These are phyloP conservation scores for Eupelmus urozonus DNA, from an alignment of 2,888 invertebrate genomes.

Conservation along the genomic window DNA sequence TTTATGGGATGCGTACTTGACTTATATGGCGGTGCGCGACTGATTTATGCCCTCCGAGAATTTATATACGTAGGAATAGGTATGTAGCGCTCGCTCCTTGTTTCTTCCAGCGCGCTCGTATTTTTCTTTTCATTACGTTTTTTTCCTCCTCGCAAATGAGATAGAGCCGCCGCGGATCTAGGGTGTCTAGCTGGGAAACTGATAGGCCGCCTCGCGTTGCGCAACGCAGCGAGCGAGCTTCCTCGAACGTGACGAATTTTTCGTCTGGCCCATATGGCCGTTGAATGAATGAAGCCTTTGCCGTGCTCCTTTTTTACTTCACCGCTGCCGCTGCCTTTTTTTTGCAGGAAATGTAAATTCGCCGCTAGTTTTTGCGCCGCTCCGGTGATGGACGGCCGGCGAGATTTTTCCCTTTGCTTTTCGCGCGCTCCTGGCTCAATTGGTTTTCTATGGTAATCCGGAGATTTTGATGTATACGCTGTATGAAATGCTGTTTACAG, in stretches of 20 bases:
- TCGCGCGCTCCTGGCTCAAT: not conserved
- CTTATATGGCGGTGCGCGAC: conserved; percentile 40
- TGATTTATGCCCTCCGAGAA: conserved; percentile 52
- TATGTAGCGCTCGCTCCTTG: not conserved
- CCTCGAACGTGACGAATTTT: conserved; percentile 43
- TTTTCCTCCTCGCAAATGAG: not conserved
- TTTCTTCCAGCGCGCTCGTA: not conserved
- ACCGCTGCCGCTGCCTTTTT: not conserved
- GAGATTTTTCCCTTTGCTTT: not conserved
- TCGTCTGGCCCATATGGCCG: not conserved
- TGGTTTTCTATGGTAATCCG: not conserved
- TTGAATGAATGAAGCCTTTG: conserved; percentile 2
- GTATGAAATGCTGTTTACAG: too few relatives aligned
- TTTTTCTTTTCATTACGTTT: not conserved
- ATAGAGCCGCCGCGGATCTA: not conserved
- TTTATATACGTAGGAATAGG: conserved; percentile 3
- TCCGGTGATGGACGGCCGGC: not conserved
- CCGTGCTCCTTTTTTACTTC: not conserved
- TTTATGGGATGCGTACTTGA: conserved; percentile 54
- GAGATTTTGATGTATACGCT: not conserved
- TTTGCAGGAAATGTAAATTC: conserved; percentile 18
- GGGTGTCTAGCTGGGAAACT: conserved; percentile 44
- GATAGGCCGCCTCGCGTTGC: not conserved
- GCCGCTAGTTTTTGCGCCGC: not conserved
- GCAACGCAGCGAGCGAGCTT: not conserved